Conservation (phyloP, 2,888 invertebrate species). For the Helicoverpa assulta region DNA sequence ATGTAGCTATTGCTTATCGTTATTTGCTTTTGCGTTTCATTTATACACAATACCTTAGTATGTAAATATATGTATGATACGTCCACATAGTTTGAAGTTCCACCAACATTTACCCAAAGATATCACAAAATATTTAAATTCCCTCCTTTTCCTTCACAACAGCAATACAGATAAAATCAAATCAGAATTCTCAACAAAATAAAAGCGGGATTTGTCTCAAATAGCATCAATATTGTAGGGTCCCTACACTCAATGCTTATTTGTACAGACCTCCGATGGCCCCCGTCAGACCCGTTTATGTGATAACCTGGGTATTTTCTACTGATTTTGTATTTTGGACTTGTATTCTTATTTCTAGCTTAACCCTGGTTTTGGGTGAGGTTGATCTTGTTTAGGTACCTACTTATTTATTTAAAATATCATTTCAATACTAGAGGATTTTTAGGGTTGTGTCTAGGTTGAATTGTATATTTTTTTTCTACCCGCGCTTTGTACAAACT, state of each 20-base stretch:
- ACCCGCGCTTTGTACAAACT: too few relatives aligned
- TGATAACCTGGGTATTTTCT: slow-evolving; percentile 70
- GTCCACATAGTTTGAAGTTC: too few relatives aligned
- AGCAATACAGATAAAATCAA: slow-evolving; percentile 21
- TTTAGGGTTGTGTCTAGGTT: slow-evolving; percentile 13
- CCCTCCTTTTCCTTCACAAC: not conserved
- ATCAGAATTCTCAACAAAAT: slow-evolving; percentile 32
- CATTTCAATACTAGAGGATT: slow-evolving; percentile 52
- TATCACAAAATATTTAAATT: slow-evolving; percentile 2
- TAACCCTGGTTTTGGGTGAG: slow-evolving; percentile 25
- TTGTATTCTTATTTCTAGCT: slow-evolving; percentile 62
- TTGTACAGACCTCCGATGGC: slow-evolving; percentile 61
- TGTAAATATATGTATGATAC: too few relatives aligned
- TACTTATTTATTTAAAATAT: slow-evolving; percentile 66
- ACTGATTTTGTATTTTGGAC: slow-evolving; percentile 67
- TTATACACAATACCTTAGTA: too few relatives aligned
- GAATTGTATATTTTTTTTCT: too few relatives aligned
- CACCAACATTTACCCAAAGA: too few relatives aligned
- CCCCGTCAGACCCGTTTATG: slow-evolving; percentile 65
- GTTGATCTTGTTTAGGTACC: slow-evolving; percentile 39
- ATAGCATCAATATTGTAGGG: slow-evolving; percentile 34
- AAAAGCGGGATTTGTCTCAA: slow-evolving; percentile 36
- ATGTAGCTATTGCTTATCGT: too few relatives aligned
- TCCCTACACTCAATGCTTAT: slow-evolving; percentile 62
- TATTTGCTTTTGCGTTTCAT: too few relatives aligned